Evolutionary conservation across 2,113 vertebrate species (phyloP), one percentile per base, ranked within the genome.

Genomic region (Ornithorhynchus anatinus): DNA sequence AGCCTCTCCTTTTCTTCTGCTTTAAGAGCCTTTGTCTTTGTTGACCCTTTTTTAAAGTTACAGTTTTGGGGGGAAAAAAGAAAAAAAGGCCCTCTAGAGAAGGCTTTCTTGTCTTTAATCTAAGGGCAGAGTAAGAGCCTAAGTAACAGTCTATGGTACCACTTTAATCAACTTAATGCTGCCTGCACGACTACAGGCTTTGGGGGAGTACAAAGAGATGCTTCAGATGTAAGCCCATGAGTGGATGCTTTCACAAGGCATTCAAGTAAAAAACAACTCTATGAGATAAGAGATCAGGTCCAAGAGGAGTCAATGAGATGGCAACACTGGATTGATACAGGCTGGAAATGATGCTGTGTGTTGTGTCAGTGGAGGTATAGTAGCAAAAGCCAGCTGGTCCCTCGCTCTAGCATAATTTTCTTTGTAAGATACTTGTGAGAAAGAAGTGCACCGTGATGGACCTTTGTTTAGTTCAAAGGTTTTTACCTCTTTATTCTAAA

Each of bases 91-190:
- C 79, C 85, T 88, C 87, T 86, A 94, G 93, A 94, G 91, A 86
- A 91, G 85, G 75, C 66, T 82, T 88, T 75, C 85, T 85, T 82
- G 89, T 95, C 97, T 99, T 99, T 99, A 96, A 99, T 99, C 96
- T 98, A 84, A 94, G 92, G 89, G 92, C 90, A 89, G 89, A 84
- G 88, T 93, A 90, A 95, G 94, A 94, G 94, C 92, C 88, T 90
- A 92, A 91, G 91, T 93, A 92, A 77, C 87, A 86, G 94, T 95
- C 88, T 86, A 69, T 89, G 88, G 88, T 79, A 90, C 86, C 93
- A 95, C 97, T 97, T 97, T 98, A 97, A 99, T 99, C 96, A 98
- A 96, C 92, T 93, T 97, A 97, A 98, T 99, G 96, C 94, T 94
- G 92, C 92, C 83, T 88, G 90, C 90, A 89, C 25, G 90, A 92